Conservation (phyloP, 2,113 vertebrate genomes). For the Struthio camelus region DNA sequence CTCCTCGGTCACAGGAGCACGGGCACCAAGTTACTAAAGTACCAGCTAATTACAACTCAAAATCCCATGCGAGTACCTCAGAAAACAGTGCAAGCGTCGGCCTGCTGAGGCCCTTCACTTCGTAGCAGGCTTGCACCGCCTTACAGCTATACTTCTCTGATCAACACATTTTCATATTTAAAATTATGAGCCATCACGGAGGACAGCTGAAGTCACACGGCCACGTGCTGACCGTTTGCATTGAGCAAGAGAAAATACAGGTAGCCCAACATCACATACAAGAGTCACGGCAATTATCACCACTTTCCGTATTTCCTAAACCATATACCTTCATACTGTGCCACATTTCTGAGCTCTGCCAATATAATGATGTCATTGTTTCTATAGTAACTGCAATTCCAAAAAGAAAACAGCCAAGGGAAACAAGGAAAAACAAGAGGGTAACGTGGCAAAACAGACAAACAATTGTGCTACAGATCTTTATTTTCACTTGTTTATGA, state of each 20-base stretch:
- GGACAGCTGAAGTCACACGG: background rate
- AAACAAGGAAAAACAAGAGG: background rate
- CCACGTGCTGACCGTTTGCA: background rate
- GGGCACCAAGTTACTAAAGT: background rate
- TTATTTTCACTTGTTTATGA: background rate
- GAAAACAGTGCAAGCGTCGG: background rate
- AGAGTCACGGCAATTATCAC: background rate
- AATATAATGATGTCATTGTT: background rate
- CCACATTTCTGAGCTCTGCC: background rate
- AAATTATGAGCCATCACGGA: background rate
- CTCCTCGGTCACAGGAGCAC: too few species aligned
- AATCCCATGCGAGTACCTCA: background rate
- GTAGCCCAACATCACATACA: background rate
- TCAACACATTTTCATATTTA: background rate
- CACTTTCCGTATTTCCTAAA: background rate
- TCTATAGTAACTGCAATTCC: slow-evolving; percentile 45
- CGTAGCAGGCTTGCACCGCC: background rate
- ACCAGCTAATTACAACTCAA: accelerated
- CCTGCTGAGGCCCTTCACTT: background rate
- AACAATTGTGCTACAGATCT: background rate
- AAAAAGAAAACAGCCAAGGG: slow-evolving; percentile 6
- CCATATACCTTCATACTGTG: background rate
- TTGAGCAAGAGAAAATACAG: accelerated
- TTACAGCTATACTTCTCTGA: accelerated
- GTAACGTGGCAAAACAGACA: slow-evolving; percentile 14